phyloP scores from a whole-genome alignment of 2,888 invertebrate species.

The Lasioglossum oenotherae region DNA sequence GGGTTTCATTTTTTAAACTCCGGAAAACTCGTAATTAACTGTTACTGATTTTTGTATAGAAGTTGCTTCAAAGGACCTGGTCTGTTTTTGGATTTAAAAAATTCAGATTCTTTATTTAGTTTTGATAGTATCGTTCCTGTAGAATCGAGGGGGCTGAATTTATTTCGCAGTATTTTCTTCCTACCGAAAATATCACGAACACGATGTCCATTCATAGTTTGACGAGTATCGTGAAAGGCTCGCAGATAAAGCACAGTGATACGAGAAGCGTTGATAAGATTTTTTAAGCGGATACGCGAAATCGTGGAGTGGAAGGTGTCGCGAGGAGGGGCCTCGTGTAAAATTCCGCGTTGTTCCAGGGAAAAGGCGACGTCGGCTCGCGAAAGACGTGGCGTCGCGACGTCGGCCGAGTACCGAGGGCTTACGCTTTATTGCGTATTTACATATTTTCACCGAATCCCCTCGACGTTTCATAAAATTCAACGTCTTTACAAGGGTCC shows the following conservation, averaged over 20 bases:
- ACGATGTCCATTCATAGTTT: too few relatives aligned
- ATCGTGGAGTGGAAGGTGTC: constrained; percentile 43
- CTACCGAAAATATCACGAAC: too few relatives aligned
- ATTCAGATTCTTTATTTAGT: too few relatives aligned
- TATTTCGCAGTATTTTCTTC: neutral
- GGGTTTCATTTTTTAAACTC: too few relatives aligned
- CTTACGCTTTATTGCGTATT: constrained; percentile 75
- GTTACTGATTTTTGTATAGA: too few relatives aligned
- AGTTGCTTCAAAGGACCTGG: too few relatives aligned
- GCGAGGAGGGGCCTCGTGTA: constrained; percentile 18
- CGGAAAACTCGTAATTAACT: too few relatives aligned
- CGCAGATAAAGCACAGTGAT: neutral
- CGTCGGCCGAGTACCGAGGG: constrained; percentile 29
- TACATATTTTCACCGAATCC: constrained; percentile 74
- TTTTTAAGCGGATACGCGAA: neutral
- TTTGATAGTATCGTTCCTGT: too few relatives aligned
- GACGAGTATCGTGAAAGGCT: too few relatives aligned
- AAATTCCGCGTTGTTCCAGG: constrained; percentile 39
- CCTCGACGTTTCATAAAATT: constrained; percentile 74
- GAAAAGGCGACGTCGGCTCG: neutral
- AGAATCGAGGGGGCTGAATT: neutral
- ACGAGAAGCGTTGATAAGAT: neutral
- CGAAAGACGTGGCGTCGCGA: neutral
- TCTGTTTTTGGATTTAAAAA: too few relatives aligned
- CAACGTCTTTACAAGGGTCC: constrained; percentile 73